Conservation (phyloP, 2,888 invertebrate species). For the Drosophila nr. medialis region DNA sequence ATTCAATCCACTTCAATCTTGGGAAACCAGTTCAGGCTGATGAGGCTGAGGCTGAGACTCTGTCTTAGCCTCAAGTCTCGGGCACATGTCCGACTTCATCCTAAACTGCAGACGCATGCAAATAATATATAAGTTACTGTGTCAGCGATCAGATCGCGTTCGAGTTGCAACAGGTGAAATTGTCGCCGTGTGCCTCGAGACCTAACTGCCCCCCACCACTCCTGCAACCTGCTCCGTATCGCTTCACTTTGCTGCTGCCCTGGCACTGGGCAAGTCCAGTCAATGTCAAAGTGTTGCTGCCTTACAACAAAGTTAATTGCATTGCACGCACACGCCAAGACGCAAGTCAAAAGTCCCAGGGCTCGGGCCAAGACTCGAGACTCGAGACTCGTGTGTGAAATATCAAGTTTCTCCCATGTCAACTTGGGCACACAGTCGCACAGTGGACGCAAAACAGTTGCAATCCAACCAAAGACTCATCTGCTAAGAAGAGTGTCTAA, state of each 20-base stretch:
- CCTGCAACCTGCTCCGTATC: neutral
- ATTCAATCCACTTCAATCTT: neutral
- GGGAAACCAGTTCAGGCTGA: conserved; percentile 20
- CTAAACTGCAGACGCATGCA: conserved; percentile 63
- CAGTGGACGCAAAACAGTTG: neutral
- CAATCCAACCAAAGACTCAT: neutral
- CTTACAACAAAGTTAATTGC: conserved; percentile 79
- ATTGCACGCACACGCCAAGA: conserved; percentile 78
- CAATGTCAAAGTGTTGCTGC: conserved; percentile 77
- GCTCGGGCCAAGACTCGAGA: conserved; percentile 44
- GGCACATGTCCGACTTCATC: conserved; percentile 1
- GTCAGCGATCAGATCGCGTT: conserved; percentile 65
- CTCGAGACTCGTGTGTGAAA: conserved; percentile 71
- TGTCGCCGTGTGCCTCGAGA: conserved; percentile 75
- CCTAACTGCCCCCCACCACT: neutral
- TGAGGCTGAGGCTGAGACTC: neutral
- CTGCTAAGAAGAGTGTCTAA: neutral
- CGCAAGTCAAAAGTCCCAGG: conserved; percentile 19
- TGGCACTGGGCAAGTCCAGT: conserved; percentile 50
- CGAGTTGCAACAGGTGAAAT: conserved; percentile 81
- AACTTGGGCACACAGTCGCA: conserved; percentile 52
- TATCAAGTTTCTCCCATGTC: conserved; percentile 77
- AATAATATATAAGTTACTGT: conserved; percentile 84
- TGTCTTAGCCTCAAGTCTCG: neutral
- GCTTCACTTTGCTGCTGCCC: neutral